Evolutionary conservation across 2,113 vertebrate species (phyloP), one percentile per base, ranked within the genome.

Genomic region (Caracal caracal): DNA sequence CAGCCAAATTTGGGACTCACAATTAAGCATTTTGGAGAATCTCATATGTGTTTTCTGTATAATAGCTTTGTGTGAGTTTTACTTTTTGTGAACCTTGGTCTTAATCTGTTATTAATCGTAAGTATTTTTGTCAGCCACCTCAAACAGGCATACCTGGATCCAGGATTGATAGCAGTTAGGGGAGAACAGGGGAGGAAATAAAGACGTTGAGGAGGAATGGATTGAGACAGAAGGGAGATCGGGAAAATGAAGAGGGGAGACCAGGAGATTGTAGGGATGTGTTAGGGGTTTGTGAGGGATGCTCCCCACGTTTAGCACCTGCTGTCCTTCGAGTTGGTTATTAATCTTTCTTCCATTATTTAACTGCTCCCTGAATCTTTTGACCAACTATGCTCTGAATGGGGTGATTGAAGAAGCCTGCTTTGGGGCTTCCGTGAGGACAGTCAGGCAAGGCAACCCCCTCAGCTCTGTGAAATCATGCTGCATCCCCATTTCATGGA

Each of bases 241-340:
- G 1, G 37, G 59, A 15, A 85, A 28, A 10, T 1, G 68, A 70
- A 16, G 35, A 19, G 24, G 7, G 61, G 53, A 73, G 47, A 20
- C 40, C 10, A 22, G 19, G 16, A 35, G 35, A 24, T 20, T 0
- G 13, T 1, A 30, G 28, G 10, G 30, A 11, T 5, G 0, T 33
- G 24, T 11, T 6, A 22, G 66, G 47, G 40, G 0, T 33, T 61
- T 16, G 7, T 0, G 16, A 5, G 2, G 1, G 47, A 2, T 5
- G 24, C 17, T 22, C 15, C 8, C 30, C 26, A 1, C 9, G 20
- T 3, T 30, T 10, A 20, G 30, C 0, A 0, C 53, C 84, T n/a
- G 1, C 28, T 8, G 56, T 26, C 2, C 0, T 66, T 0, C 0
- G 22, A 51, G 19, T 5, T 53, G 19, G 10, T 26, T 68, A 22